Evolutionary conservation across 2,888 invertebrate genomes (phyloP).

Genomic region (Clusia tigrina): DNA sequence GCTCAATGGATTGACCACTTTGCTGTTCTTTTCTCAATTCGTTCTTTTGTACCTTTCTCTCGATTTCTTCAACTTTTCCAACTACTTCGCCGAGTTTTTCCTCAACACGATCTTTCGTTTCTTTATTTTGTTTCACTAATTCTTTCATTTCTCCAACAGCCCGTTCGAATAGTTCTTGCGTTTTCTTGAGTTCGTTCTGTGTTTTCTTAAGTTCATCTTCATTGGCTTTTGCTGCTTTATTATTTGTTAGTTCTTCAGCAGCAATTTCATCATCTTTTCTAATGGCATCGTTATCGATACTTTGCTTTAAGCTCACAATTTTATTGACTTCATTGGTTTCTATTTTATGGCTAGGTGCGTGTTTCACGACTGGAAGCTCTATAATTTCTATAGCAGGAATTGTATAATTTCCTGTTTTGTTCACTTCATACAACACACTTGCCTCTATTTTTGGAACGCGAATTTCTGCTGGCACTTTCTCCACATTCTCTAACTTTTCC

Average conservation of each 20-base stretch:
- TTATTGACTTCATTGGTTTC: not conserved
- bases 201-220: slow-evolving; percentile 58
- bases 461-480: slow-evolving; percentile 8
- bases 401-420: slow-evolving; percentile 7
- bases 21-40: no score
- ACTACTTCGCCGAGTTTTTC: slow-evolving; percentile 56
- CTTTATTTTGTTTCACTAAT: slow-evolving; percentile 61
- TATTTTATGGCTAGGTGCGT: not conserved
- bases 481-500: slow-evolving; percentile 15
- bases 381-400: not conserved
- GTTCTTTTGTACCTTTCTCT: slow-evolving; percentile 66
- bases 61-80: slow-evolving; percentile 62
- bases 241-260: slow-evolving; percentile 49
- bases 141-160: slow-evolving; percentile 65
- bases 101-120: slow-evolving; percentile 54
- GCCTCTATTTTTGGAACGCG: no score
- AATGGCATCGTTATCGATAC: slow-evolving; percentile 63
- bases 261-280: slow-evolving; percentile 65
- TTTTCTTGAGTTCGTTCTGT: slow-evolving; percentile 54
- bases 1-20: slow-evolving; percentile 4
- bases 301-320: slow-evolving; percentile 38
- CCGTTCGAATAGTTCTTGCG: slow-evolving; percentile 58
- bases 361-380: not conserved
- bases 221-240: slow-evolving; percentile 42
- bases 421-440: no score